Evolutionary conservation across 2,797 vertebrate species (phyloP).

Genomic region (Trachops cirrhosus): DNA sequence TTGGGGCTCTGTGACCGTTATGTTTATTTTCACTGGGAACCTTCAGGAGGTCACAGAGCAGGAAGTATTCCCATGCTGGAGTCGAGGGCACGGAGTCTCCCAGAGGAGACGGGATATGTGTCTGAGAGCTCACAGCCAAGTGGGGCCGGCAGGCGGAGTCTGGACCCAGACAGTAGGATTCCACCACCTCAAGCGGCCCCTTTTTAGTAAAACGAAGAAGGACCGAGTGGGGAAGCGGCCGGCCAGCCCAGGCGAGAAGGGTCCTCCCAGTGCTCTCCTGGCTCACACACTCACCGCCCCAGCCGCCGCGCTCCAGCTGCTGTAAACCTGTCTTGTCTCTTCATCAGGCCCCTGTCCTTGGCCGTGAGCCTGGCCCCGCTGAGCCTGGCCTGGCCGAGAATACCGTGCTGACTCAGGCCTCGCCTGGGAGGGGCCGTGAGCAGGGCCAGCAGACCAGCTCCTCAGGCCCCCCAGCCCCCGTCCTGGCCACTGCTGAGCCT

Average conservation of each 20-base stretch:
- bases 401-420: not conserved
- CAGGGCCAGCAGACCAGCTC: not conserved
- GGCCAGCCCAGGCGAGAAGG: not conserved
- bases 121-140: not conserved
- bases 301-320: accelerated
- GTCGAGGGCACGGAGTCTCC: not conserved
- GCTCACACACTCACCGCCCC: not conserved
- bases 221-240: not conserved
- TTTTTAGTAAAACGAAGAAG: not conserved
- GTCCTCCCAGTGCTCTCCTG: not conserved
- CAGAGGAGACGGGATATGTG: not conserved
- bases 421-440: not conserved
- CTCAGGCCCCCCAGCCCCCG: not conserved
- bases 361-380: not conserved
- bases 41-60: not conserved
- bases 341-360: not conserved
- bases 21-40: not conserved
- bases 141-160: not conserved
- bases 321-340: not conserved
- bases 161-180: not conserved
- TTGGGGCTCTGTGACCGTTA: not conserved
- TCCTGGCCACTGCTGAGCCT: not conserved
- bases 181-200: not conserved
- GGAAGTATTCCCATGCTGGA: not conserved
- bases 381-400: conserved; percentile 52